Conservation (phyloP, 2,113 vertebrate species). For the Ornithorhynchus anatinus region DNA sequence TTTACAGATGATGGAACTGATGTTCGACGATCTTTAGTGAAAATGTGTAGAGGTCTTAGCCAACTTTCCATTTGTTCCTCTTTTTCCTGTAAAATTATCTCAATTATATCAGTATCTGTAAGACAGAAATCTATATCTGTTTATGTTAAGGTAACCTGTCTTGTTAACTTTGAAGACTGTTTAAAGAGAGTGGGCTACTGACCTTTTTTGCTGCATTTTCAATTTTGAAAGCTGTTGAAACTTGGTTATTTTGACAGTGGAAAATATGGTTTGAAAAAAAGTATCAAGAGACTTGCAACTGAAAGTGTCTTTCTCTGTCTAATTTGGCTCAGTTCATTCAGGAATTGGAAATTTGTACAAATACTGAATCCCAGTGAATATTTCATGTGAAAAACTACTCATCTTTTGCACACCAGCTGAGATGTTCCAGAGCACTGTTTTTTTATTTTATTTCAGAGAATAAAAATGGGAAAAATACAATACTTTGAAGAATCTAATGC, state of each 20-base stretch:
- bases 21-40: no score
- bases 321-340: slow-evolving; percentile 1
- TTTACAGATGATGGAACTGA: no score
- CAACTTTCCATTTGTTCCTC: no score
- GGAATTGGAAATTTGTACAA: not conserved
- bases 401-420: not conserved
- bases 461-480: not conserved
- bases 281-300: not conserved
- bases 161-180: no score
- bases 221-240: not conserved
- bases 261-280: not conserved
- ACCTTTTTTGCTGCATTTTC: not conserved
- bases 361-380: not conserved
- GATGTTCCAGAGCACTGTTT: not conserved
- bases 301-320: not conserved
- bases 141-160: not conserved
- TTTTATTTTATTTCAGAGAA: not conserved
- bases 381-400: not conserved
- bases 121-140: no score
- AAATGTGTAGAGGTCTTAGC: no score
- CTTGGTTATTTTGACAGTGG: not conserved
- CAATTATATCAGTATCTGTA: no score
- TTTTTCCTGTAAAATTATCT: no score
- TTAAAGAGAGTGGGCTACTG: not conserved
- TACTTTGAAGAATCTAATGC: not conserved